Base-by-base conservation (phyloP, 2,797 vertebrate genomes). In the Valencia hispanica region DNA sequence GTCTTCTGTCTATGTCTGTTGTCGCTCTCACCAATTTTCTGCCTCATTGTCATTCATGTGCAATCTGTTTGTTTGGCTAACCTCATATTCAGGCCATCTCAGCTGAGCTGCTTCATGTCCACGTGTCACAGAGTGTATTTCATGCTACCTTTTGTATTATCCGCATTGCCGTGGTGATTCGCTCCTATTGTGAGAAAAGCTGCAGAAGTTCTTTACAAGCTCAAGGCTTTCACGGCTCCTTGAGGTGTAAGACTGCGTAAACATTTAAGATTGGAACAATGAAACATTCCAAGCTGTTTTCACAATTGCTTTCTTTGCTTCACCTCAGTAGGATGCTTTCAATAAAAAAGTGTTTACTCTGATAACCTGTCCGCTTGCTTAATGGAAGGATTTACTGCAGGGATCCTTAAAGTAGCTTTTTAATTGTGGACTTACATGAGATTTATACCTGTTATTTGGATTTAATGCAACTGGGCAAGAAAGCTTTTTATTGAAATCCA, bases 31-130 rank as follows among this genome's bases (percentile, higher is more conserved):
- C 85, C 92, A 91, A 92, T 93, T 93, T 92, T 90, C 90, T 89
- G 87, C 91, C 91, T 92, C 92, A 92, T 93, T 94, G 90, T 90
- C 93, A 93, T 94, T 92, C 92, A 89, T 89, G 87, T 87, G 86
- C 86, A 87, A 85, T 92, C 88, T 90, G 90, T 92, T 93, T 94
- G 93, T 93, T 91, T 93, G 89, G 87, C 91, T 90, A 92, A 91
- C 88, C 90, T 80, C 69, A 17, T 79, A 85, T 88, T 89, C 86
- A 80, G 77, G 81, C 80, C 68, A 78, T 82, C 79, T 87, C 79
- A 57, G 77, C 87, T 27, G 72, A 91, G 85, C 86, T 82, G 75
- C 89, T 88, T 82, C 70, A 69, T 80, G 86, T 87, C 86, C 73
- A 7, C 72, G 83, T 87, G 86, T 91, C 87, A 82, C 79, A 15